phyloP scores from a whole-genome alignment of 2,113 vertebrate species.

The Porphyrio hochstetteri region DNA sequence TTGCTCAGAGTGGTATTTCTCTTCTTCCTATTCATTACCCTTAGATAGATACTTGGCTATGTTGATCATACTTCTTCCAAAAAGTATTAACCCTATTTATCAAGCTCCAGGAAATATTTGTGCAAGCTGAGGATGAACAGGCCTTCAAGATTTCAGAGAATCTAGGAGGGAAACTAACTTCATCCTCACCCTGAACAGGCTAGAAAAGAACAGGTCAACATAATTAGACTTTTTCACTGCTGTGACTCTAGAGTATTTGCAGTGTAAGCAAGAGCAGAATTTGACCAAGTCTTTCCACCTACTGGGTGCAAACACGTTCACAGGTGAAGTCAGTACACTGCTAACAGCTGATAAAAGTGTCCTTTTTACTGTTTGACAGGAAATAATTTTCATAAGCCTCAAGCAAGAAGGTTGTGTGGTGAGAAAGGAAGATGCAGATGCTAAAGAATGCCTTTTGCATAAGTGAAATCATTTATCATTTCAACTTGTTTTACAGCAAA shows the following conservation, averaged over 20 bases:
- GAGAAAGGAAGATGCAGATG: background rate
- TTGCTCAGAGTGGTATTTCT: background rate
- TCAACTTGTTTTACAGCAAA: background rate
- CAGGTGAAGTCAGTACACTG: accelerated
- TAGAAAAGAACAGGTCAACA: background rate
- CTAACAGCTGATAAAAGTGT: background rate
- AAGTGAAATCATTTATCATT: background rate
- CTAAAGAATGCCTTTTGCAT: background rate
- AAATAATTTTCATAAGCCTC: background rate
- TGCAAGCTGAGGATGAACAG: background rate
- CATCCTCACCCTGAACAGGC: background rate
- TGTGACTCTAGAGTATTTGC: background rate
- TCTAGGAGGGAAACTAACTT: background rate
- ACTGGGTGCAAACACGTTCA: accelerated
- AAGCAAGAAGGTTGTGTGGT: background rate
- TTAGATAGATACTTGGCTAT: background rate
- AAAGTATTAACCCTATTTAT: background rate
- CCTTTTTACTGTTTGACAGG: background rate
- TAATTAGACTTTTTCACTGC: background rate
- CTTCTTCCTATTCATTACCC: background rate
- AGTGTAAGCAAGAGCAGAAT: background rate
- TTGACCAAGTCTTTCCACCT: background rate
- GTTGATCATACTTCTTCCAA: background rate
- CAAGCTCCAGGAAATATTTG: background rate
- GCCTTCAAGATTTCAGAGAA: background rate